Conservation (phyloP, 1,140 invertebrate genomes). For the Halyomorpha halys region DNA sequence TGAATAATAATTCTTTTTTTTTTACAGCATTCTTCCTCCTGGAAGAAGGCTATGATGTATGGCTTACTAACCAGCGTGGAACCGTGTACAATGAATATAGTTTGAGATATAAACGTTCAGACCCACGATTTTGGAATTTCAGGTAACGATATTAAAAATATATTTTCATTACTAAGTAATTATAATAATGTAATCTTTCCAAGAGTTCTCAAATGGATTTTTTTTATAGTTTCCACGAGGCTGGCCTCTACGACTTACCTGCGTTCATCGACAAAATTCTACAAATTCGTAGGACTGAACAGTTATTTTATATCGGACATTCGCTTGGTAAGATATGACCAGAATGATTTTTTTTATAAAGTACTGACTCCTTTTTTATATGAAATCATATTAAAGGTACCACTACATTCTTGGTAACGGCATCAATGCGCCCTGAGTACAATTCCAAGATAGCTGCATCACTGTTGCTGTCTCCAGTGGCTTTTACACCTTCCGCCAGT, state of each 20-base stretch:
- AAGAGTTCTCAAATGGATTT: not conserved
- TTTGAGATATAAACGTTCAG: not conserved
- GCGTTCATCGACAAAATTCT: slow-evolving; percentile 55
- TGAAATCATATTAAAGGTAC: slow-evolving; percentile 33
- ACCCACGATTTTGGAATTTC: slow-evolving; percentile 23
- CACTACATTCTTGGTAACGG: slow-evolving; percentile 50
- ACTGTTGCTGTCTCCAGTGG: slow-evolving; percentile 42
- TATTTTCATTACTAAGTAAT: too few relatives aligned
- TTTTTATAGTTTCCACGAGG: slow-evolving; percentile 48
- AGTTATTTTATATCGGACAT: slow-evolving; percentile 45
- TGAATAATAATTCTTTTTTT: too few relatives aligned
- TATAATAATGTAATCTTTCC: too few relatives aligned
- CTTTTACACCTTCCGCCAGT: slow-evolving; percentile 14
- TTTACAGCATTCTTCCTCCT: slow-evolving; percentile 50
- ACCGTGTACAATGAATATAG: slow-evolving; percentile 27
- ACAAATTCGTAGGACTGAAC: slow-evolving; percentile 40
- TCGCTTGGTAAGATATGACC: slow-evolving; percentile 42
- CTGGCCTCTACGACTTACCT: slow-evolving; percentile 55
- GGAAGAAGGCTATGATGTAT: slow-evolving; percentile 59
- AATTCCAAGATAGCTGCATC: slow-evolving; percentile 41
- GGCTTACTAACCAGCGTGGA: slow-evolving; percentile 44
- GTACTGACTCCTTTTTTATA: not conserved
- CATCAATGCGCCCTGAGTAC: slow-evolving; percentile 44
- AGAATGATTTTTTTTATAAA: not conserved
- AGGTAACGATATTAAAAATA: slow-evolving; percentile 6